Conservation (phyloP, 2,888 invertebrate genomes). For the Pammene aurita region DNA sequence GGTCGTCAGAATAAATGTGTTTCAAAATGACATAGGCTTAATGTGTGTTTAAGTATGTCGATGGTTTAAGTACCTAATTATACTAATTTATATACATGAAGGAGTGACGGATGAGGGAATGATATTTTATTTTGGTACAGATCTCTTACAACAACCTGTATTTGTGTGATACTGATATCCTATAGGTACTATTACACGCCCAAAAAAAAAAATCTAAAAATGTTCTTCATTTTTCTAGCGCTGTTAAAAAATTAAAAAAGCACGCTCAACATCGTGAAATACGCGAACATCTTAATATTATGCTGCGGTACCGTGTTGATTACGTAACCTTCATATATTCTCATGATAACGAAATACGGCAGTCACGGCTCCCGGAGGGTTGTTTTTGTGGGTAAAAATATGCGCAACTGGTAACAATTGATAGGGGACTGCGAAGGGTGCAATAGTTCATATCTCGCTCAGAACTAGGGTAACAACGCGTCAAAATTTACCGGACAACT, state of each 20-base stretch:
- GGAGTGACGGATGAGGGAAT: too few relatives aligned
- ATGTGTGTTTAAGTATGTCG: too few relatives aligned
- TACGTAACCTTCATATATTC: constrained; percentile 45
- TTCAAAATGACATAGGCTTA: too few relatives aligned
- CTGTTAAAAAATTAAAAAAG: not conserved
- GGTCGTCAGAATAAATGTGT: too few relatives aligned
- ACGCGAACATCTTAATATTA: constrained; percentile 1
- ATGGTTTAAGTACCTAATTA: too few relatives aligned
- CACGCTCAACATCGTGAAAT: not conserved
- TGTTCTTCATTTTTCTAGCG: not conserved
- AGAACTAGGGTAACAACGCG: constrained; percentile 43
- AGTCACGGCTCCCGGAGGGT: constrained; percentile 52
- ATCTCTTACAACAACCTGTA: too few relatives aligned
- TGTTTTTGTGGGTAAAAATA: constrained; percentile 70
- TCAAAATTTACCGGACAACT: not conserved
- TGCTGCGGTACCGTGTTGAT: constrained; percentile 12
- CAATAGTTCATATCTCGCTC: constrained; percentile 66
- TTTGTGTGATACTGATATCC: too few relatives aligned
- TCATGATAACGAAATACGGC: constrained; percentile 51
- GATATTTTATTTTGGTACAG: too few relatives aligned
- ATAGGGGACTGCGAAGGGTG: constrained; percentile 69
- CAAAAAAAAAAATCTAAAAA: not conserved
- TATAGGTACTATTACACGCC: too few relatives aligned
- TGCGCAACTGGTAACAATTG: constrained; percentile 80
- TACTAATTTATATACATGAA: too few relatives aligned